Percentiles rank a stretch among this genome's conserved stretches.
Evolutionary conservation across 2,113 vertebrate genomes (phyloP).

Genomic region (Microtus montanus): DNA sequence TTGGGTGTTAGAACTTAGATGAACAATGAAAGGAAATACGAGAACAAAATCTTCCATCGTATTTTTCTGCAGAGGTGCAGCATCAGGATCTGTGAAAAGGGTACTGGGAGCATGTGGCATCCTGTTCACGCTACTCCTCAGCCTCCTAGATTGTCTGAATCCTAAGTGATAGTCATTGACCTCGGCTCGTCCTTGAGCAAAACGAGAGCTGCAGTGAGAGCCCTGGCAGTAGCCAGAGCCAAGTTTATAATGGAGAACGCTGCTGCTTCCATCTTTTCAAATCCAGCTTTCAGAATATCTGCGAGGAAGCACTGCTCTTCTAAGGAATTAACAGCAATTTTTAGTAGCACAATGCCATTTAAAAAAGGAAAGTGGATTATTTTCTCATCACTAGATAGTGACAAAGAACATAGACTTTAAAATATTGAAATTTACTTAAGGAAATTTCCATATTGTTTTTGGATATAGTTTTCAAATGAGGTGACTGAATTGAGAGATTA

Average conservation of each 20-base stretch:
- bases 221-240: background rate
- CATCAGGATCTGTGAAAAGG: constrained; percentile 37
- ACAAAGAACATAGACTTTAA: background rate
- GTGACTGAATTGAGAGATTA: background rate
- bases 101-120: background rate
- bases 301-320: background rate
- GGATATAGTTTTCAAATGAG: background rate
- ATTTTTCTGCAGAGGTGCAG: constrained; percentile 9
- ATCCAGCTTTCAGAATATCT: background rate
- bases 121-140: background rate
- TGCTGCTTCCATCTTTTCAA: background rate
- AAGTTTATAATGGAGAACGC: constrained; percentile 45
- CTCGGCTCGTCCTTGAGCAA: constrained; percentile 68
- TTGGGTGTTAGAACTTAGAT: background rate
- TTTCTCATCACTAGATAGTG: background rate
- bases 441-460: background rate
- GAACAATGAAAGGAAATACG: constrained; percentile 39
- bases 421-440: background rate
- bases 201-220: constrained; percentile 25
- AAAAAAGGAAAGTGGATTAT: constrained; percentile 2
- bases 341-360: background rate
- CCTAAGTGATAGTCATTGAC: constrained; percentile 64
- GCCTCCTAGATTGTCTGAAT: background rate
- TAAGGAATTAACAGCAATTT: background rate
- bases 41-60: constrained; percentile 36